These are phyloP conservation scores for Phengaris alcon DNA, from an alignment of 2,888 invertebrate genomes.

Conservation along the genomic window DNA sequence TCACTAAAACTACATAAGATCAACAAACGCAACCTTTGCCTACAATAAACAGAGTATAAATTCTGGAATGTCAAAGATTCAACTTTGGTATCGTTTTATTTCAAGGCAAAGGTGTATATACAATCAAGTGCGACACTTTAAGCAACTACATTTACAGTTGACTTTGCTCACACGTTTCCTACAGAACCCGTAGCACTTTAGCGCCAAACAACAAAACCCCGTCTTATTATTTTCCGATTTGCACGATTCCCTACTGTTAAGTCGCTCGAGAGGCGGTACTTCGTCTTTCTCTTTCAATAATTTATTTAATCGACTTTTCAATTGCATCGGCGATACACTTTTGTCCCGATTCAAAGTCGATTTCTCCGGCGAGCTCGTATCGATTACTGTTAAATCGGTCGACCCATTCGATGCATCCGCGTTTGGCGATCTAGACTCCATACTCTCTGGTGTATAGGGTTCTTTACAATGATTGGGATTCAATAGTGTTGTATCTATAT, in stretches of 20 bases:
- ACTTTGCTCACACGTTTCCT: constrained; percentile 58
- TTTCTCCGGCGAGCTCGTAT: constrained; percentile 50
- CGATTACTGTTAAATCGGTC: constrained; percentile 53
- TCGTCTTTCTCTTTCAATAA: constrained; percentile 50
- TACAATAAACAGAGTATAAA: constrained; percentile 27
- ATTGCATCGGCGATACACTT: constrained; percentile 81
- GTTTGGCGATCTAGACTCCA: constrained; percentile 86
- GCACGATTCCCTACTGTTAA: constrained; percentile 66
- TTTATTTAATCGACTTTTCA: constrained; percentile 81
- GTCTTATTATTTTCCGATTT: constrained; percentile 60
- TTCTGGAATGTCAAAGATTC: constrained; percentile 17
- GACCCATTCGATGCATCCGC: constrained; percentile 63
- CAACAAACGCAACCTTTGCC: constrained; percentile 21
- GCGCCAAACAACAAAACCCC: constrained; percentile 63
- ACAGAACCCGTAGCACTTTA: constrained; percentile 71
- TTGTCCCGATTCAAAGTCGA: constrained; percentile 53
- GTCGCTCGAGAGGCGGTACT: constrained; percentile 54
- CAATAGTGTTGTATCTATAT: constrained; percentile 74
- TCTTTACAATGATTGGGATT: constrained; percentile 73
- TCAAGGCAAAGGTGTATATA: constrained; percentile 30
- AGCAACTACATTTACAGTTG: constrained; percentile 58
- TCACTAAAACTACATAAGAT: constrained; percentile 23
- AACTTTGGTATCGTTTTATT: constrained; percentile 21
- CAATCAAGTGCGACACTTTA: constrained; percentile 56
- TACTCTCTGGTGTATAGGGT: constrained; percentile 91